Conservation (phyloP, 2,797 vertebrate species). For the Spondyliosoma cantharus region DNA sequence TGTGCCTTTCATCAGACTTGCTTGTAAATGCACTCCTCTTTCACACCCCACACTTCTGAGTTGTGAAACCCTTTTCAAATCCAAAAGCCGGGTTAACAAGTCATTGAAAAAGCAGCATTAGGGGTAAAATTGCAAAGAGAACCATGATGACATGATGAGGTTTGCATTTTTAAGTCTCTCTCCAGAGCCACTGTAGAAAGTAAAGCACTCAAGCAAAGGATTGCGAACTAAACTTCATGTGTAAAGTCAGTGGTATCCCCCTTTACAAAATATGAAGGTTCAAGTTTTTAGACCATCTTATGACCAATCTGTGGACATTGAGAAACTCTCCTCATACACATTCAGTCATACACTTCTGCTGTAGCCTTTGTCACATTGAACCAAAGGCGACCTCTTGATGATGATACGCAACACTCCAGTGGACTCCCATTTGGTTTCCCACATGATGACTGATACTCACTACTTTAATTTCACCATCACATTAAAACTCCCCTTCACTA, state of each 20-base stretch:
- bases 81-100: too few relatives aligned
- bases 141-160: not conserved
- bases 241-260: not conserved
- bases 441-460: not conserved
- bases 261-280: not conserved
- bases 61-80: not conserved
- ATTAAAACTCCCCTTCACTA: not conserved
- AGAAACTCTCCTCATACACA: not conserved
- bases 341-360: constrained; percentile 6
- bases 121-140: too few relatives aligned
- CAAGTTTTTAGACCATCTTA: not conserved
- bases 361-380: constrained; percentile 8
- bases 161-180: not conserved
- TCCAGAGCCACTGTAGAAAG: not conserved
- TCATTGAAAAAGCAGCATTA: too few relatives aligned
- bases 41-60: not conserved
- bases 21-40: not conserved
- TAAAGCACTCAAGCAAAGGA: not conserved
- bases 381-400: constrained; percentile 37
- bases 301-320: not conserved
- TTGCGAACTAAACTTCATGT: not conserved
- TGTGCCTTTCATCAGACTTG: not conserved
- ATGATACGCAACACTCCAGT: constrained; percentile 3
- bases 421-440: constrained; percentile 43
- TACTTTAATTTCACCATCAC: constrained; percentile 31